Evolutionary conservation across 2,888 invertebrate genomes (phyloP).

Genomic region (Caenorhabditis afra): DNA sequence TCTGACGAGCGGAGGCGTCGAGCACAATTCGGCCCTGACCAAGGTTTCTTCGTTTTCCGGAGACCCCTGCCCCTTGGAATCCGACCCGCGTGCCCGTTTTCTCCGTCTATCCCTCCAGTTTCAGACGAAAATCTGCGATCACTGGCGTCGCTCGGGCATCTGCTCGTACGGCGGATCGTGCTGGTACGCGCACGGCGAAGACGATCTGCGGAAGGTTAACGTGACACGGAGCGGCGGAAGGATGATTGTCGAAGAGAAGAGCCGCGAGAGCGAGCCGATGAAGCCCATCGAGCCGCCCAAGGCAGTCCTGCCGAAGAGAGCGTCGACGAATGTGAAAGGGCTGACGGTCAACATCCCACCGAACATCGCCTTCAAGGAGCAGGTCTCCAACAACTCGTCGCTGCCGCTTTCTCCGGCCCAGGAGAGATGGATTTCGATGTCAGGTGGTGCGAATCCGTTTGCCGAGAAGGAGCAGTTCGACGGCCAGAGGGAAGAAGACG

Average conservation of each 20-base stretch:
- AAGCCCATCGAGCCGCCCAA: constrained; percentile 14
- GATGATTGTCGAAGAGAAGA: constrained; percentile 2
- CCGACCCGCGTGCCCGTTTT: no score
- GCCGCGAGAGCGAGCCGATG: constrained; percentile 2
- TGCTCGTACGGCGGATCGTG: constrained; percentile 57
- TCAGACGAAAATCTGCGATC: constrained; percentile 62
- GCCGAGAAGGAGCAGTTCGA: constrained; percentile 3
- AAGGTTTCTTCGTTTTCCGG: constrained; percentile 38
- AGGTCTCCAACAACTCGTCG: constrained; percentile 6
- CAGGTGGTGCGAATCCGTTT: not conserved
- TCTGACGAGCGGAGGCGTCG: not conserved
- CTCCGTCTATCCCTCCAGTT: constrained; percentile 9
- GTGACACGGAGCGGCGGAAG: not conserved
- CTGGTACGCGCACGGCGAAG: constrained; percentile 60
- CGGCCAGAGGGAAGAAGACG: not conserved
- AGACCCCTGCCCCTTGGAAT: constrained; percentile 1
- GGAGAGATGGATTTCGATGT: constrained; percentile 60
- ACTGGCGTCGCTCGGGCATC: constrained; percentile 50
- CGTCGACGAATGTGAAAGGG: constrained; percentile 54
- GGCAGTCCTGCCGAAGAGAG: constrained; percentile 21
- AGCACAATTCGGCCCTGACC: constrained; percentile 33
- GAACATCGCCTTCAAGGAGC: constrained; percentile 30
- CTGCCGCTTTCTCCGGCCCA: constrained; percentile 59
- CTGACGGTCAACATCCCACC: constrained; percentile 53
- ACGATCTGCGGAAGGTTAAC: constrained; percentile 47